Conservation (phyloP, 2,888 invertebrate genomes). For the Tupiocoris notatus region DNA sequence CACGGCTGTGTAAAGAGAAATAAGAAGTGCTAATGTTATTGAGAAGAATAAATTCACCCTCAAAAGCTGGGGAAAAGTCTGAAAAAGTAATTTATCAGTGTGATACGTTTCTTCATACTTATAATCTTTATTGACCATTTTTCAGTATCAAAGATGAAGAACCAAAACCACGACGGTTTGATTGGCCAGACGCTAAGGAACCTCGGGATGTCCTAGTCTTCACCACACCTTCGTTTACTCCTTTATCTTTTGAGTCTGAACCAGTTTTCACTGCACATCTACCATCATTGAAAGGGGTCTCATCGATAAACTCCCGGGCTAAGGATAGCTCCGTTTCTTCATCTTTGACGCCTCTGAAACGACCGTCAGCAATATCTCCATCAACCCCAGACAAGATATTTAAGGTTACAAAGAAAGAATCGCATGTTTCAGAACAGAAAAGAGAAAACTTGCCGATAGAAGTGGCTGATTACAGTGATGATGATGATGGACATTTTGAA, state of each 20-base stretch:
- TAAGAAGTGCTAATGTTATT: too few species aligned
- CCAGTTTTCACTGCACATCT: slow-evolving; percentile 35
- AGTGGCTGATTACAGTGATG: slow-evolving; percentile 52
- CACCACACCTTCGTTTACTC: slow-evolving; percentile 51
- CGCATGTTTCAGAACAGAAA: not conserved
- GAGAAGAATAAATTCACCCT: too few species aligned
- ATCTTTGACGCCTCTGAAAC: slow-evolving; percentile 13
- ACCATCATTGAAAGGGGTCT: not conserved
- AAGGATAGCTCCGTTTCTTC: not conserved
- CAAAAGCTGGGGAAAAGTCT: too few species aligned
- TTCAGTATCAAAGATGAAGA: slow-evolving; percentile 44
- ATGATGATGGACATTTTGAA: slow-evolving; percentile 52
- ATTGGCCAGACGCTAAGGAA: slow-evolving; percentile 64
- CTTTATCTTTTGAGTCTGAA: slow-evolving; percentile 44
- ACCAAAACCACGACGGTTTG: slow-evolving; percentile 63
- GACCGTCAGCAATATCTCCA: not conserved
- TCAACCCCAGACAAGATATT: slow-evolving; percentile 29
- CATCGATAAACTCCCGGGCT: not conserved
- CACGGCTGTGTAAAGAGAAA: too few species aligned
- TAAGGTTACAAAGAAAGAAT: slow-evolving; percentile 1
- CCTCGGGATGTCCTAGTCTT: slow-evolving; percentile 46
- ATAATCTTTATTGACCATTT: not conserved
- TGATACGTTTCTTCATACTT: too few species aligned
- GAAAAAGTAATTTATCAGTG: too few species aligned
- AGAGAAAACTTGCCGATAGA: not conserved